Evolutionary conservation across 2,113 vertebrate genomes (phyloP).

Genomic region (Struthidea cinerea): DNA sequence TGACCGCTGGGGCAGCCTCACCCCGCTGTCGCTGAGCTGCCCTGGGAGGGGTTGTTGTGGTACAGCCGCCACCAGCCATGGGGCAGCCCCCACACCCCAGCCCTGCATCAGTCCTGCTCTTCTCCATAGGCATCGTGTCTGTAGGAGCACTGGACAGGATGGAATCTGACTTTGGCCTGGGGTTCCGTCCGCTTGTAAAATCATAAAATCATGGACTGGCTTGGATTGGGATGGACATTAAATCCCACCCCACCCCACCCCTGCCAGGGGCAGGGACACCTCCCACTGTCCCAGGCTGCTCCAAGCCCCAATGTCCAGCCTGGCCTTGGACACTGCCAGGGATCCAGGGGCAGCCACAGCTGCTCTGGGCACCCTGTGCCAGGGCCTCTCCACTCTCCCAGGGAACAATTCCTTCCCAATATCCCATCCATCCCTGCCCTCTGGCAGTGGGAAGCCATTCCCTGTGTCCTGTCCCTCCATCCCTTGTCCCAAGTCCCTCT

Average conservation of each 20-base stretch:
- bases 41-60: background rate
- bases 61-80: background rate
- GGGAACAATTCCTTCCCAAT: background rate
- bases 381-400: background rate
- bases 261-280: background rate
- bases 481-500: background rate
- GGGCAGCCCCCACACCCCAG: background rate
- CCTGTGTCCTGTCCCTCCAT: background rate
- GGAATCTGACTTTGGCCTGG: background rate
- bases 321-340: background rate
- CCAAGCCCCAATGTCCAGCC: accelerated
- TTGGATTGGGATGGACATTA: background rate
- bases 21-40: background rate
- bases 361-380: background rate
- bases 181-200: background rate
- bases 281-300: background rate
- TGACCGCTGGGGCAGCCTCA: background rate
- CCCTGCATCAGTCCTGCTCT: background rate
- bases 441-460: background rate
- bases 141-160: background rate
- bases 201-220: background rate
- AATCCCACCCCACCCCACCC: background rate
- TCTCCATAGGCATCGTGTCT: background rate
- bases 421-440: background rate
- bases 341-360: background rate